A percentile compares a stretch with the other conserved stretches of the same genome.
These are phyloP conservation scores for Ceratosolen fusciceps DNA, from an alignment of 1,140 invertebrate genomes.

Conservation along the genomic window DNA sequence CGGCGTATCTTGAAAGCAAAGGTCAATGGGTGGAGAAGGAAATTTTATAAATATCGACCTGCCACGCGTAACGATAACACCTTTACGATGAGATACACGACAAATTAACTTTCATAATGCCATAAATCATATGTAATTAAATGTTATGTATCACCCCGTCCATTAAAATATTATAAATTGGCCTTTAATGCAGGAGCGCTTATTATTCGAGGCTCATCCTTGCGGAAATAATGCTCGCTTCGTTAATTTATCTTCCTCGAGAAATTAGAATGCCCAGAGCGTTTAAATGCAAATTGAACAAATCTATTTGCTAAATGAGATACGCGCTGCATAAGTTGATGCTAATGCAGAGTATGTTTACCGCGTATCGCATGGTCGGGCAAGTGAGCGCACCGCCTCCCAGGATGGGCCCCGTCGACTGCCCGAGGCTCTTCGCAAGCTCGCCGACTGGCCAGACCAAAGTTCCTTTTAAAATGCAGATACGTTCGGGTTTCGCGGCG, in stretches of 20 bases:
- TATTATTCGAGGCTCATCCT: slow-evolving; percentile 16
- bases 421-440: not conserved
- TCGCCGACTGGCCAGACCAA: not conserved
- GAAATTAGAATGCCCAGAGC: not conserved
- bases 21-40: too few species aligned
- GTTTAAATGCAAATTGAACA: not conserved
- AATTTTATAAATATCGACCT: not conserved
- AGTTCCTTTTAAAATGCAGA: not conserved
- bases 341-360: not conserved
- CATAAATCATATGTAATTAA: slow-evolving; percentile 24
- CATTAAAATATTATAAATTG: slow-evolving; percentile 28
- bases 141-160: slow-evolving; percentile 2
- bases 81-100: not conserved
- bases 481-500: not conserved
- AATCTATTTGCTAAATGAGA: not conserved
- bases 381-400: not conserved
- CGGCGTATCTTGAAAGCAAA: too few species aligned
- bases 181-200: not conserved
- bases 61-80: not conserved
- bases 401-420: too few species aligned
- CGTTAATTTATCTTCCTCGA: not conserved
- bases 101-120: not conserved
- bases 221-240: not conserved
- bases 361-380: not conserved
- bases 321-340: not conserved